phyloP scores from a whole-genome alignment of 2,113 vertebrate genomes.

The Rhinolophus ferrumequinum region DNA sequence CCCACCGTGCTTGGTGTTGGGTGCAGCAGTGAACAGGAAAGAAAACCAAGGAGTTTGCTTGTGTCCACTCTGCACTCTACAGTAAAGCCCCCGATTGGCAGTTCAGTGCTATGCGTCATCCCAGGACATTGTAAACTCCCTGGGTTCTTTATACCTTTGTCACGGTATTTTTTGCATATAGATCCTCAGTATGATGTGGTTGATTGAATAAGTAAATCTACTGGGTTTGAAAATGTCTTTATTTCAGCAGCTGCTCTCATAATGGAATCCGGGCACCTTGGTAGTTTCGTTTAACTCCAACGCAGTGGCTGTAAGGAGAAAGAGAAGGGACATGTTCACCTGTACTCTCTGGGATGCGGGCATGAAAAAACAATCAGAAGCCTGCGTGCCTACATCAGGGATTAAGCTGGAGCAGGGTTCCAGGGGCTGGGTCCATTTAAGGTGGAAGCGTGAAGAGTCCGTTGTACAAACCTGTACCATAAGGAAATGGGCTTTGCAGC shows the following conservation, averaged over 20 bases:
- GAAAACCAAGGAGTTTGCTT: not conserved
- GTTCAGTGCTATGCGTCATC: not conserved
- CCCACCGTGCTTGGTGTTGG: not conserved
- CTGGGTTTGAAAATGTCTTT: not conserved
- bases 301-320: not conserved
- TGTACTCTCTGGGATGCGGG: not conserved
- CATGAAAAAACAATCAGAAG: not conserved
- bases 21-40: no score
- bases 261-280: not conserved
- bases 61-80: rapidly evolving
- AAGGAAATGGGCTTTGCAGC: not conserved
- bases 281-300: not conserved
- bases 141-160: not conserved
- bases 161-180: not conserved
- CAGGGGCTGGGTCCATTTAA: not conserved
- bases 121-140: not conserved
- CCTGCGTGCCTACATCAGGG: not conserved
- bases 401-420: not conserved
- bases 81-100: not conserved
- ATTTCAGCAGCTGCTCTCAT: no score
- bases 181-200: not conserved
- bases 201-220: not conserved
- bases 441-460: not conserved
- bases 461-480: not conserved
- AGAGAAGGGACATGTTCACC: not conserved